A percentile compares a stretch with the other conserved stretches of the same genome.
phyloP scores from a whole-genome alignment of 64 coral and sea anemone species.

The Exaiptasia diaphana region DNA sequence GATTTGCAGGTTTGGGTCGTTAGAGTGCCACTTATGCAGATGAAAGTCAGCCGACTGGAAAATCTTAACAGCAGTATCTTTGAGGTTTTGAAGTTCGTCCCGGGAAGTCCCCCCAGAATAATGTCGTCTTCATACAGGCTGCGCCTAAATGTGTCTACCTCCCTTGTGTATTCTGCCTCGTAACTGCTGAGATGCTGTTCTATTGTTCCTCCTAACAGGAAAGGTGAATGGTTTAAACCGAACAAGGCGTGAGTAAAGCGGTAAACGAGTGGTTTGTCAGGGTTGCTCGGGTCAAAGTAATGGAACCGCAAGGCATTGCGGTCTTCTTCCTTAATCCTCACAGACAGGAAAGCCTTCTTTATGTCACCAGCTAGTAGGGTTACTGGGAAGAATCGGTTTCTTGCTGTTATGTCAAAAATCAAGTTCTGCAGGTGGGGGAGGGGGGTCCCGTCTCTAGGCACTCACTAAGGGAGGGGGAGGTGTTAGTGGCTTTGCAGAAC shows the following conservation, averaged over 20 bases:
- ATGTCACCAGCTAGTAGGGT: constrained; percentile 19
- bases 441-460: constrained; percentile 18
- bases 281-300: constrained; percentile 1
- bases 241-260: constrained; percentile 26
- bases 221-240: constrained; percentile 39
- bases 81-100: background rate
- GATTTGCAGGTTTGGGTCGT: background rate
- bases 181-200: constrained; percentile 59
- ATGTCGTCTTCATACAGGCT: constrained; percentile 53
- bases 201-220: constrained; percentile 30
- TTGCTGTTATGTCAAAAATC: constrained; percentile 1
- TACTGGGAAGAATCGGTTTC: constrained; percentile 31
- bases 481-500: background rate
- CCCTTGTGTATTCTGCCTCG: constrained; percentile 11
- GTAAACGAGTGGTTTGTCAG: background rate
- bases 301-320: constrained; percentile 35
- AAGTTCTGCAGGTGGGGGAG: constrained; percentile 16
- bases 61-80: constrained; percentile 20
- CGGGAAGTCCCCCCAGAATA: constrained; percentile 1
- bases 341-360: constrained; percentile 5
- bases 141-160: constrained; percentile 36
- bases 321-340: constrained; percentile 3
- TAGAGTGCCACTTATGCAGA: constrained; percentile 51
- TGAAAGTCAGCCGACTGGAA: constrained; percentile 13
- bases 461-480: constrained; percentile 27